Percentiles rank a stretch among this genome's conserved stretches.
Conservation (phyloP, 2,797 vertebrate species). For the Ammospiza maritima region DNA sequence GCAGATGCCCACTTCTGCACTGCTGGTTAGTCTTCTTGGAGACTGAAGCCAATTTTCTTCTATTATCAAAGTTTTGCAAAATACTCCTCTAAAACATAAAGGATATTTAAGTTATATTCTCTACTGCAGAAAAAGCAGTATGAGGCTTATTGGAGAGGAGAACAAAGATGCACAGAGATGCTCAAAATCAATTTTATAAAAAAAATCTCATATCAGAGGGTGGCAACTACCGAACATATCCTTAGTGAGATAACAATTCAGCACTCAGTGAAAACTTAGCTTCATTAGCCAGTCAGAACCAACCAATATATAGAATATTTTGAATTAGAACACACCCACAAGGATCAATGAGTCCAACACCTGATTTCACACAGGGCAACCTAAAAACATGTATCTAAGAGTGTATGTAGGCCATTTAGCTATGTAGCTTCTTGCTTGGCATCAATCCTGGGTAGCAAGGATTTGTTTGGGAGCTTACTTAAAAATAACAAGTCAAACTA, state of each 20-base stretch:
- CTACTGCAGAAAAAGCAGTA: neutral
- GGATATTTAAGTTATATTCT: neutral
- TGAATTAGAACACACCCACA: neutral
- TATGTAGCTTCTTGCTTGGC: neutral
- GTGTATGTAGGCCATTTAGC: neutral
- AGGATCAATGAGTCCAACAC: neutral
- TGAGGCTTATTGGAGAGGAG: neutral
- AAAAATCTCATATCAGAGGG: neutral
- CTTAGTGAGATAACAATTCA: neutral
- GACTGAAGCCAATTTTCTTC: neutral
- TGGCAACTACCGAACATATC: neutral
- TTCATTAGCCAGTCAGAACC: neutral
- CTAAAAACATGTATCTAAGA: neutral
- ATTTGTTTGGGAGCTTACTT: neutral
- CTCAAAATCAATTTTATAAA: neutral
- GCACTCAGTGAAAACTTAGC: neutral
- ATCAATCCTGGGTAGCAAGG: neutral
- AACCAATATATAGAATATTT: neutral
- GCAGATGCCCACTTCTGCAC: neutral
- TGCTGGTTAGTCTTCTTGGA: neutral
- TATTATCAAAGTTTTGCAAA: neutral
- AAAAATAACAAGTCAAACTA: neutral
- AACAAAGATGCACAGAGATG: neutral
- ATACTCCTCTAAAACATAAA: neutral
- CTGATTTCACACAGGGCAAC: neutral